phyloP scores from a whole-genome alignment of 2,797 vertebrate genomes.

The Gymnothorax javanicus region DNA sequence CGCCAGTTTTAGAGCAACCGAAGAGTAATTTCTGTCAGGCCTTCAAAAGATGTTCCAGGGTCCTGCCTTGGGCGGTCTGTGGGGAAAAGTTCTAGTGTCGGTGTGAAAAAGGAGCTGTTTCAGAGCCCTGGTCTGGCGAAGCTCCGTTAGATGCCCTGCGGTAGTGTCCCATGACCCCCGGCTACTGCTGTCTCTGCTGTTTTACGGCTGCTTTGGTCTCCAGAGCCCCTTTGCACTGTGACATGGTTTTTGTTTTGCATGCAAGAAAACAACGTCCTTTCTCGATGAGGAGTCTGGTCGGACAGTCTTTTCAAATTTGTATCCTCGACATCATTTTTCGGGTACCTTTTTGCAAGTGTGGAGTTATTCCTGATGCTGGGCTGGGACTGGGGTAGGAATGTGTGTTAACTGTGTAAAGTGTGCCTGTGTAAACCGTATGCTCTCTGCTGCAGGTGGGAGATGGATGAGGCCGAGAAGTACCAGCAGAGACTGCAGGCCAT shows the following conservation, averaged over 20 bases:
- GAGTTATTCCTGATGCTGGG: too few species aligned
- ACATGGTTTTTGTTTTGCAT: neutral
- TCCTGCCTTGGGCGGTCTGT: neutral
- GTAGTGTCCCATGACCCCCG: neutral
- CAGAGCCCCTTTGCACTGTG: neutral
- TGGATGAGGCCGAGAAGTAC: slow-evolving; percentile 44
- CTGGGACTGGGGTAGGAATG: too few species aligned
- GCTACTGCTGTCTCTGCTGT: neutral
- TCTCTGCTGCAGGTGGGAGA: slow-evolving; percentile 26
- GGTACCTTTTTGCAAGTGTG: neutral
- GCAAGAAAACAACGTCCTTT: neutral
- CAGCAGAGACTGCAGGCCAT: slow-evolving; percentile 41
- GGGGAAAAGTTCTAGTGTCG: neutral
- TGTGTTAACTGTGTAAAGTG: too few species aligned
- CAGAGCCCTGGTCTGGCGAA: neutral
- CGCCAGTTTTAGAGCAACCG: neutral
- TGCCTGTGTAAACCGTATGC: neutral
- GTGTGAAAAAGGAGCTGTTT: neutral
- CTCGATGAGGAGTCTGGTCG: neutral
- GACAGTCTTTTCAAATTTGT: neutral
- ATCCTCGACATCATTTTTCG: neutral
- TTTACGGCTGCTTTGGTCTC: neutral
- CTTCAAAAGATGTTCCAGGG: neutral
- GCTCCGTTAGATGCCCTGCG: neutral
- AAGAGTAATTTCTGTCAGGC: neutral